Evolutionary conservation across 2,888 invertebrate species (phyloP), one percentile per base, ranked within the genome.

Genomic region (Hipparchia sbordonii): DNA sequence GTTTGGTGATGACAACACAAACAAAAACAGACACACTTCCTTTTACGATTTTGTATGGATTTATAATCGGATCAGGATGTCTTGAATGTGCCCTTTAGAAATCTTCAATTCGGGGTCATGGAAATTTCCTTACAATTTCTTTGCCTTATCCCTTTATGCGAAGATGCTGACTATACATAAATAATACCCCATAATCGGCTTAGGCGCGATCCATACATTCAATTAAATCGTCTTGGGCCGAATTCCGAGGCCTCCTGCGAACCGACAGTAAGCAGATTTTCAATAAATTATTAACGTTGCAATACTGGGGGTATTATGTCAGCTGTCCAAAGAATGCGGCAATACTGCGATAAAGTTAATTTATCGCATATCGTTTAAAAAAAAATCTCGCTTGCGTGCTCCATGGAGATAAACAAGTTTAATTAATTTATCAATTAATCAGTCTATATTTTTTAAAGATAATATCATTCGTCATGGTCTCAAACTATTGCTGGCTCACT

Each of bases 151-250:
- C 75, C 52, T 70, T 73, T 66, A 72, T 51, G n/a, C 59, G 51
- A 48, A 70, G 67, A 67, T 59, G 67, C 67, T 71, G 73, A 71
- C 76, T 77, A 76, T 77, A 78, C 78, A 78, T 78, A 77, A 79
- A 78, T 39, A 39, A 57, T 60, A 61, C 61, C 9, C 74, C 72
- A 76, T 82, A 82, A 82, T 81, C 82, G 79, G 76, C 82, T 81
- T 81, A 81, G 73, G 78, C 78, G 79, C 77, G 78, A 80, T 81
- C 81, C 78, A 84, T 83, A 83, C 79, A 82, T 84, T 82, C 83
- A 85, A 85, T 84, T 84, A 84, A 82, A 82, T 77, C 81, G 75
- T 73, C 78, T 75, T 77, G 76, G 68, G 73, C 72, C 65, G 56
- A 67, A 72, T 74, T 65, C 72, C 67, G 56, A 59, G 74, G 74